These are phyloP conservation scores for Nomada lathburiana DNA, from an alignment of 2,888 invertebrate genomes.

Conservation along the genomic window DNA sequence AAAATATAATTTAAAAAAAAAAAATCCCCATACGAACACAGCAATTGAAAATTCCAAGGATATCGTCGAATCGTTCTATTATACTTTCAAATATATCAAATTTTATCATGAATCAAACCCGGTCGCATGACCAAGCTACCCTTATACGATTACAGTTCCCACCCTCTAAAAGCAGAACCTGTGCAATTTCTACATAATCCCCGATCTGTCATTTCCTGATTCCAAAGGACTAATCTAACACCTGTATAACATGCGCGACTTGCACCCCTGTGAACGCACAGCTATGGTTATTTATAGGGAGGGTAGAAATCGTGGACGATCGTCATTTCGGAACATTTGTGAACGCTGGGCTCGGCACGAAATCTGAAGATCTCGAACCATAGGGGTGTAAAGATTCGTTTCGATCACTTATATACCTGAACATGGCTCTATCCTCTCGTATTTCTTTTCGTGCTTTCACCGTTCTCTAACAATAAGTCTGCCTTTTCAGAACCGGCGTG, in stretches of 20 bases:
- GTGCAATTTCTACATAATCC: constrained; percentile 9
- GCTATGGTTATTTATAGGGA: constrained; percentile 7
- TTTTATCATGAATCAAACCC: neutral
- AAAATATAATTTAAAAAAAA: too few species aligned
- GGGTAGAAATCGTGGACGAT: constrained; percentile 37
- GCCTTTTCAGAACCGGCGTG: constrained; percentile 23
- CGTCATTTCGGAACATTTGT: constrained; percentile 15
- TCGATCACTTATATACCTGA: constrained; percentile 42
- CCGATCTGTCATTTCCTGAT: neutral
- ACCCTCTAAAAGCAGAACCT: neutral
- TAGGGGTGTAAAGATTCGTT: constrained; percentile 38
- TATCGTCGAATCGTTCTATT: too few species aligned
- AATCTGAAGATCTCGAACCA: constrained; percentile 19
- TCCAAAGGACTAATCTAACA: constrained; percentile 3
- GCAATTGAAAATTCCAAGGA: too few species aligned
- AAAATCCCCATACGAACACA: too few species aligned
- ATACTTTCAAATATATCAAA: too few species aligned
- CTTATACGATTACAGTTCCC: neutral
- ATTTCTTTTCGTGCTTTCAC: constrained; percentile 30
- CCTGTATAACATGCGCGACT: constrained; percentile 33
- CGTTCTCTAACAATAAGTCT: constrained; percentile 3
- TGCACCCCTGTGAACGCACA: constrained; percentile 13
- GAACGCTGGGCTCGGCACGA: constrained; percentile 10
- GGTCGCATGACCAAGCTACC: neutral
- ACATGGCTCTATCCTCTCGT: constrained; percentile 19